These are phyloP conservation scores for Chloropsis hardwickii DNA, from an alignment of 2,113 vertebrate species.

Conservation along the genomic window DNA sequence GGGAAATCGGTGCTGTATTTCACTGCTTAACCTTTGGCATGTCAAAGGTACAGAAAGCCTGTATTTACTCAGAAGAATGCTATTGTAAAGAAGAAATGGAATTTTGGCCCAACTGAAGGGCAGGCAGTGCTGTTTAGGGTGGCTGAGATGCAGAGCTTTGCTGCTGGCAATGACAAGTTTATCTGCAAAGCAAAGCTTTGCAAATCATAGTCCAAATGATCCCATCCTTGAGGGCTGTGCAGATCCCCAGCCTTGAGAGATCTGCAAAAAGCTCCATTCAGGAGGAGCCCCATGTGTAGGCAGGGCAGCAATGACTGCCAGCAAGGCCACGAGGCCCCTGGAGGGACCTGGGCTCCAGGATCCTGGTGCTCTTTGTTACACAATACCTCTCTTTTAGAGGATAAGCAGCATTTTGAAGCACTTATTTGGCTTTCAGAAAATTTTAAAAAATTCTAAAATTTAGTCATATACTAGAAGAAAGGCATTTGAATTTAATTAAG, in stretches of 20 bases:
- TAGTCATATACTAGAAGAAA: not conserved
- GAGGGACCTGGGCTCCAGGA: not conserved
- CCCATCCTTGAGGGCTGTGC: not conserved
- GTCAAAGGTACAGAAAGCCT: not conserved
- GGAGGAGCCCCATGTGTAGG: not conserved
- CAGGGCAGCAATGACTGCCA: not conserved
- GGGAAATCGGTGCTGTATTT: not conserved
- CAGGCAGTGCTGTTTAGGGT: not conserved
- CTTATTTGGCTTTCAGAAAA: not conserved
- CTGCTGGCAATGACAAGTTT: not conserved
- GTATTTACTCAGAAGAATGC: not conserved
- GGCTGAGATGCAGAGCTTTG: not conserved
- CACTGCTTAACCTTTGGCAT: not conserved
- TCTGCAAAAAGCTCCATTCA: not conserved
- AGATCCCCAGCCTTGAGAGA: not conserved
- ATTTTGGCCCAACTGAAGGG: not conserved
- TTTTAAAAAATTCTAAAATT: not conserved
- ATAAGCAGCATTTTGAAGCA: not conserved
- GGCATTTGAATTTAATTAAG: not conserved
- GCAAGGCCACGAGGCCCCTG: not conserved
- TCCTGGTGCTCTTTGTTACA: not conserved
- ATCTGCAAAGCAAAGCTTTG: not conserved
- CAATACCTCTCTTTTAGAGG: not conserved
- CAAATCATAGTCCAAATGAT: not conserved
- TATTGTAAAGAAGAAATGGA: not conserved